Base-by-base conservation (phyloP, 1,140 invertebrate species). In the Zaprionus inermis region DNA sequence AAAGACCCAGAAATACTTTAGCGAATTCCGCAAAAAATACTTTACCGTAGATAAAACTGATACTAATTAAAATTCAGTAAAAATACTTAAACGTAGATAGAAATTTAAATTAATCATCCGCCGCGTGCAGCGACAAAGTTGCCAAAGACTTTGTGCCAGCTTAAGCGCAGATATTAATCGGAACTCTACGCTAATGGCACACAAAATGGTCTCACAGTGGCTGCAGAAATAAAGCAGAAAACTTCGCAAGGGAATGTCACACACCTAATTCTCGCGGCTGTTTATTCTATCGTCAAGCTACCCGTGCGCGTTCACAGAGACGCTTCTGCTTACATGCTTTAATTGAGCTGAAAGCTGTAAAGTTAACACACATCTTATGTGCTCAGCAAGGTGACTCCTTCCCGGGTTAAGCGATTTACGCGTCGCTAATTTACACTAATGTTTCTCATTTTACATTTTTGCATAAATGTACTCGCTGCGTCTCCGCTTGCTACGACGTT, bases 361-460 rank as follows among this genome's bases (percentile, higher is more conserved):
- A 72, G 72, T 78, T 76, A 76, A 67, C 76, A 54, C 67, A 75
- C 73, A 46, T 55, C 38, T 44, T 54, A 60, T 56, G 56, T 38
- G 49, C 60, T 68, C 28, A 36, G 55, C 52, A 66, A 46, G 11
- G 36, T 14, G 60, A 30, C 34, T 41, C 51, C 52, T 36, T 63
- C 22, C 66, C 70, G 72, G 70, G 79, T 77, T 86, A 88, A 86
- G 73, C 83, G 84, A 83, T 89, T 80, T 89, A 89, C 77, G 84
- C 84, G 70, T 79, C 84, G 84, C 84, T 89, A 88, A 88, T 88
- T 89, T 83, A 74, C 83, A 80, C 76, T 88, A 88, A 88, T 88
- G 83, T 88, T 89, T 83, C 84, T 76, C 73, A 70, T 80, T 89
- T 83, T 66, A 82, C 73, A 88, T 88, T 88, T 79, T 80, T 80